Conservation (phyloP, 2,888 invertebrate genomes). For the Koerneria pararmatus region DNA sequence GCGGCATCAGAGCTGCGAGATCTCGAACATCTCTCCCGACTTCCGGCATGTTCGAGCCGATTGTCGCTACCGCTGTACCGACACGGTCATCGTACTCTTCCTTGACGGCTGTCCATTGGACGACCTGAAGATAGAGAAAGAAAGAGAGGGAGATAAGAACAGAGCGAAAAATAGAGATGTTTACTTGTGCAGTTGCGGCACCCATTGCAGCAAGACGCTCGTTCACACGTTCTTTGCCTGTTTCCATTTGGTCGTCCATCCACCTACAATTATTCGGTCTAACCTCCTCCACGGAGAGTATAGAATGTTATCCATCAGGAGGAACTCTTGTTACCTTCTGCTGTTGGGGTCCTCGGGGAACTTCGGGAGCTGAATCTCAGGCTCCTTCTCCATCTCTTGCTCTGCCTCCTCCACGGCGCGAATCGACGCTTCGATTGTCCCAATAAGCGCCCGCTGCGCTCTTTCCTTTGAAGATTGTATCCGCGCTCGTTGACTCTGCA, state of each 20-base stretch:
- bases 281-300: not conserved
- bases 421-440: conserved; percentile 83
- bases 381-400: conserved; percentile 62
- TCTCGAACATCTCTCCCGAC: conserved; percentile 86
- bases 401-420: conserved; percentile 83
- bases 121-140: conserved; percentile 65
- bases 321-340: conserved; percentile 23
- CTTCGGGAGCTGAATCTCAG: conserved; percentile 52
- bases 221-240: conserved; percentile 89
- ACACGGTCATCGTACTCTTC: conserved; percentile 86
- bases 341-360: conserved; percentile 45
- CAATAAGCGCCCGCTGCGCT: conserved; percentile 83
- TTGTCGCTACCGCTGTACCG: conserved; percentile 92
- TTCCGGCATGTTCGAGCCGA: conserved; percentile 90
- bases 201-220: conserved; percentile 98
- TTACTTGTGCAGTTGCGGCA: conserved; percentile 86
- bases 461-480: conserved; percentile 81
- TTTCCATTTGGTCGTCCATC: conserved; percentile 88
- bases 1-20: conserved; percentile 90
- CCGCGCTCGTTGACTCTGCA: conserved; percentile 75
- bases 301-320: not conserved
- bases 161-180: not conserved
- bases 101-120: conserved; percentile 76
- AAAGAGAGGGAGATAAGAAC: not conserved
- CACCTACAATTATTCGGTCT: conserved; percentile 66